Evolutionary conservation across 2,113 vertebrate species (phyloP), one percentile per base, ranked within the genome.

Genomic region (Saguinus midas): DNA sequence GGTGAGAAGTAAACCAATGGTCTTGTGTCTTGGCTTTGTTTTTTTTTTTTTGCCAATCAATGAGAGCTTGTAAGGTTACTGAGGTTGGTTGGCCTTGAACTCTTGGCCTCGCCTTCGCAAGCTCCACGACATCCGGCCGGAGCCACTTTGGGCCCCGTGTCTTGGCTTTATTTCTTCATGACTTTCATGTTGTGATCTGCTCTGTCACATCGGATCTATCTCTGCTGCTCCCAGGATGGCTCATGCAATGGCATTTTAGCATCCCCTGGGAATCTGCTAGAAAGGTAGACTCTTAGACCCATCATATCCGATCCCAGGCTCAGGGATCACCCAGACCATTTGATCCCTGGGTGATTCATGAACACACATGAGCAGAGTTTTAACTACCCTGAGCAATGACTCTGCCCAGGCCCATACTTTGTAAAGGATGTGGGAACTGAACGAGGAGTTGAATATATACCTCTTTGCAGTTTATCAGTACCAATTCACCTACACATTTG

Each of bases 161-260:
- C 95, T 87, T 5, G 37, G 57, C 80, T 89, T 82, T 32, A 9
- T 6, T 75, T 79, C 57, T 50, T 2, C 27, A 0, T 29, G 32
- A 18, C 37, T 85, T 20, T 50, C 8, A 10, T 11, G 27, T 70
- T 40, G 72, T 2, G 5, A 6, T n/a, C 0, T 35, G n/a, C 57
- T 81, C 37, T 2, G 14, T 78, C 40, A 29, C 21, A 21, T 9
- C 11, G 6, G 45, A 40, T 17, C 13, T 5, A 13, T 48, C 40
- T 82, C n/a, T 17, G 66, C 79, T n/a, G 1, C 40, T 52, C n/a
- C 35, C 3, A 3, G 5, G 1, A 5, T 8, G 43, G n/a, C 6
- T 16, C 17, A 0, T 35, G n/a, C n/a, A 16, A 43, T 6, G 79
- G 12, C 55, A 23, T 45, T 17, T 48, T 0, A 1, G 55, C 8